Percentiles rank a stretch among this genome's conserved stretches.
Conservation (phyloP, 2,888 invertebrate species). For the Aricia artaxerxes region DNA sequence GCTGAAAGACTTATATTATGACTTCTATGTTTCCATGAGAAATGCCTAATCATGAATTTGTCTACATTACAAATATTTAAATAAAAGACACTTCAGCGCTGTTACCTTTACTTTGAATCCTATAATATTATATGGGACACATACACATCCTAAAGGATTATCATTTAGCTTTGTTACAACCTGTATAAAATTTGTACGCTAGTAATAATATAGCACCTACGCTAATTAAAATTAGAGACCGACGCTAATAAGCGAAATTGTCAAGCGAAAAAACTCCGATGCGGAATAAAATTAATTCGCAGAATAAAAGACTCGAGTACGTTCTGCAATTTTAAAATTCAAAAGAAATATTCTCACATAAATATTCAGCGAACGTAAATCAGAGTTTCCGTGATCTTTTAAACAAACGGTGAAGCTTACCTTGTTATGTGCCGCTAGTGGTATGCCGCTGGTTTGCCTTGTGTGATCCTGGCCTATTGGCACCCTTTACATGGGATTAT, state of each 20-base stretch:
- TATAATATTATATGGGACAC: no score
- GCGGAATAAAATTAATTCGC: constrained; percentile 15
- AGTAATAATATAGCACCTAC: neutral
- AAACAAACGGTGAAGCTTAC: constrained; percentile 7
- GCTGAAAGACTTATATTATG: no score
- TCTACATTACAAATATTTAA: no score
- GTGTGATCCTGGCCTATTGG: neutral
- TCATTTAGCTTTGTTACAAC: no score
- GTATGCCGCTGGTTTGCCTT: neutral
- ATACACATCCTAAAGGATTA: no score
- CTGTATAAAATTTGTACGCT: neutral
- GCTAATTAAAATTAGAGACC: neutral
- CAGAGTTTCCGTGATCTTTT: constrained; percentile 23
- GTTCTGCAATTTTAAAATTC: constrained; percentile 26
- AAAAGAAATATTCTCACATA: constrained; percentile 32
- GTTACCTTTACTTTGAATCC: no score
- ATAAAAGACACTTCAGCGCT: no score
- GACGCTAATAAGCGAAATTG: neutral
- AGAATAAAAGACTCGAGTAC: constrained; percentile 16
- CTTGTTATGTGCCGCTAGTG: constrained; percentile 15
- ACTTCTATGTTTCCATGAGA: no score
- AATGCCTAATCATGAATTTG: no score
- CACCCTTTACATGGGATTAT: no score
- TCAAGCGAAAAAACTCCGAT: neutral
- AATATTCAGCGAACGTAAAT: constrained; percentile 25